Conservation (phyloP, 2,888 invertebrate species). For the Caradrina kadenii region DNA sequence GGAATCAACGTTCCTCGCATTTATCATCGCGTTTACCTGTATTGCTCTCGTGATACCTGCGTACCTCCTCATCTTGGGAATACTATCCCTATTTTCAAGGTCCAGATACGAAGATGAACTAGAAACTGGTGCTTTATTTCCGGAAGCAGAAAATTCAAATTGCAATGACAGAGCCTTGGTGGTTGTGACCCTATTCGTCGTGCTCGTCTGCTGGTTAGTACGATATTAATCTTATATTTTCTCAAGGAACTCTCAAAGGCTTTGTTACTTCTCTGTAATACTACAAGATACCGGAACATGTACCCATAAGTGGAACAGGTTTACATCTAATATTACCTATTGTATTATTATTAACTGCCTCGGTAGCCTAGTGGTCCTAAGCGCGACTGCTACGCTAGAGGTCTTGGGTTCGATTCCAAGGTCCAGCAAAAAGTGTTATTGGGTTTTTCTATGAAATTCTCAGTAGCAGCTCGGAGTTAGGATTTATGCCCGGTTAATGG, state of each 20-base stretch:
- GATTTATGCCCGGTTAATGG: too few species aligned
- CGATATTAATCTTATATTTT: conserved; percentile 61
- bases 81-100: conserved; percentile 88
- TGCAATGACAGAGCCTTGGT: conserved; percentile 84
- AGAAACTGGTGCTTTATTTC: conserved; percentile 85
- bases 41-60: conserved; percentile 92
- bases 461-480: too few species aligned
- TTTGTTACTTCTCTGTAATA: conserved; percentile 32
- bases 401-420: too few species aligned
- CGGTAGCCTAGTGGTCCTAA: too few species aligned
- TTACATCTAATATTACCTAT: conserved; percentile 8
- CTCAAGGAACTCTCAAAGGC: conserved; percentile 45
- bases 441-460: too few species aligned
- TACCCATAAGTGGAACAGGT: conserved; percentile 13
- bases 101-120: conserved; percentile 81
- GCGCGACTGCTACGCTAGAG: too few species aligned
- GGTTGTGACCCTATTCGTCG: conserved; percentile 80
- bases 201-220: conserved; percentile 86
- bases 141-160: conserved; percentile 78
- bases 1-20: conserved; percentile 92
- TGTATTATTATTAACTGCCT: too few species aligned
- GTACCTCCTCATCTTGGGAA: conserved; percentile 86
- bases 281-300: conserved; percentile 19
- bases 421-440: too few species aligned
- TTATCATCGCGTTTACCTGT: conserved; percentile 91